Evolutionary conservation across 1,140 invertebrate genomes (phyloP).

Genomic region (Drosophila obscura): DNA sequence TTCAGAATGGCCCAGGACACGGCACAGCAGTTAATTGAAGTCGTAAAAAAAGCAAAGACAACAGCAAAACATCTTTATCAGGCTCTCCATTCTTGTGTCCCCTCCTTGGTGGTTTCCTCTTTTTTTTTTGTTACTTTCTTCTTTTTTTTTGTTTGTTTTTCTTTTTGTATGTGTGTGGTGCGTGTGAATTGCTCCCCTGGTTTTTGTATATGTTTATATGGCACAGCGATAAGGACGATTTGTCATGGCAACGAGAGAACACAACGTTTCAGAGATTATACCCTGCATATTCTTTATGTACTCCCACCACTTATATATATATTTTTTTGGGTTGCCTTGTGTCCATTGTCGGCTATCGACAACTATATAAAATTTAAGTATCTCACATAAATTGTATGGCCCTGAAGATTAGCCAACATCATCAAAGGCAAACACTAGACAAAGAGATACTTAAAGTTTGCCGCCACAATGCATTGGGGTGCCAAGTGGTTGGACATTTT

Average conservation of each 20-base stretch:
- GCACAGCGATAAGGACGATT: slow-evolving; percentile 70
- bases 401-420: slow-evolving; percentile 16
- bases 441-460: slow-evolving; percentile 12
- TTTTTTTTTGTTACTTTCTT: background rate
- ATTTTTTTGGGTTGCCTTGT: slow-evolving; percentile 12
- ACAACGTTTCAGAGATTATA: slow-evolving; percentile 62
- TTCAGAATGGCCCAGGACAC: slow-evolving; percentile 49
- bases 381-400: slow-evolving; percentile 43
- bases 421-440: slow-evolving; percentile 20
- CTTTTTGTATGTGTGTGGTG: slow-evolving; percentile 47
- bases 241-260: slow-evolving; percentile 56
- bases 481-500: background rate
- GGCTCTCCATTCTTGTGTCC: slow-evolving; percentile 1
- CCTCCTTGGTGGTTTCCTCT: no score
- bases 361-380: slow-evolving; percentile 72
- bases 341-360: slow-evolving; percentile 53
- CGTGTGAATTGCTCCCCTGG: slow-evolving; percentile 73
- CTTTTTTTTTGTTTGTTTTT: slow-evolving; percentile 2
- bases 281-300: slow-evolving; percentile 54
- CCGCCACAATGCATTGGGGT: background rate
- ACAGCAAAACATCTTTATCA: slow-evolving; percentile 72
- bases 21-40: slow-evolving; percentile 76
- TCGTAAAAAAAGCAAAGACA: slow-evolving; percentile 76
- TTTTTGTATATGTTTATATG: slow-evolving; percentile 55
- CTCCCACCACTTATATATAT: slow-evolving; percentile 15